Conservation (phyloP, 1,140 invertebrate genomes). For the Stratiolaelaps scimitus region DNA sequence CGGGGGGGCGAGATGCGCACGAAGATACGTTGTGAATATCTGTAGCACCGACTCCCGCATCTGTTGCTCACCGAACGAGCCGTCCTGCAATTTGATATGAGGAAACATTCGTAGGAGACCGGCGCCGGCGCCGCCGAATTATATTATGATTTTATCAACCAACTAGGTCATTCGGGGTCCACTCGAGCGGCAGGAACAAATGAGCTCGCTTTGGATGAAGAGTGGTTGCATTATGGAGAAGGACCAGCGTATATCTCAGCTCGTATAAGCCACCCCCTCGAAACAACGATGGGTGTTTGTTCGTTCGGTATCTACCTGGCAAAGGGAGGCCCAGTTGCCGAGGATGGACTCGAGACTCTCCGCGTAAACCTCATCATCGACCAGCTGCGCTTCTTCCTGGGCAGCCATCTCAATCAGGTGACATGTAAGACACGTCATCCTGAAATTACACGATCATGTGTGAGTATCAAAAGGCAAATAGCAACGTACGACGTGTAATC, state of each 20-base stretch:
- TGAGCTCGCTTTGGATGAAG: no score
- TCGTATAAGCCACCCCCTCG: no score
- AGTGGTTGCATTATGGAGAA: no score
- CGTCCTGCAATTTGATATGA: not conserved
- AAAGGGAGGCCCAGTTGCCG: constrained; percentile 59
- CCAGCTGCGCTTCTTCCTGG: constrained; percentile 52
- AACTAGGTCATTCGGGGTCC: no score
- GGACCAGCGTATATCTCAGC: no score
- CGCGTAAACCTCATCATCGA: constrained; percentile 55
- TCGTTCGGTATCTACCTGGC: constrained; percentile 48
- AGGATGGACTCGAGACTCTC: constrained; percentile 68
- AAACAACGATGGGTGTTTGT: constrained; percentile 46
- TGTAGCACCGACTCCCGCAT: constrained; percentile 42
- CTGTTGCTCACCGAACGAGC: not conserved
- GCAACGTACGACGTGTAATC: no score
- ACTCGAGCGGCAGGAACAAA: no score
- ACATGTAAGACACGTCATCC: constrained; percentile 58
- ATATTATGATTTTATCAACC: no score
- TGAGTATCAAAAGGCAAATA: constrained; percentile 38
- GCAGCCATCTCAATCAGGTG: constrained; percentile 57
- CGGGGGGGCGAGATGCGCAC: constrained; percentile 63
- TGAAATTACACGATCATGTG: constrained; percentile 46
- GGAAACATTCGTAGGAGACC: no score
- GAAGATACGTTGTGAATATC: constrained; percentile 67
- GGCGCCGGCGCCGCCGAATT: no score